A percentile compares a stretch with the other conserved stretches of the same genome.
Conservation (phyloP, 2,888 invertebrate species). For the Hypolimnas misippus region DNA sequence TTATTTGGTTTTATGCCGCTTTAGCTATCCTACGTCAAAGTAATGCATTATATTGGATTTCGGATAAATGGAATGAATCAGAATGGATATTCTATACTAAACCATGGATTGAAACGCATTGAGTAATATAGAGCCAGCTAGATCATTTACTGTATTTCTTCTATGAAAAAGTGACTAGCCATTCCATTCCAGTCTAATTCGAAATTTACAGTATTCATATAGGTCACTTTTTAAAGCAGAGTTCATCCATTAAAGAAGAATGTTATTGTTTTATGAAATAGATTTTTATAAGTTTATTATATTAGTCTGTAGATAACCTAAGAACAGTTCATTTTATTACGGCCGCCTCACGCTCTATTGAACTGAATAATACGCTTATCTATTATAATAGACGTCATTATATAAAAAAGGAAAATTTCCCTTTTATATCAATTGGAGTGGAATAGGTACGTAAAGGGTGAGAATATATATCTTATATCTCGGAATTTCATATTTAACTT, state of each 20-base stretch:
- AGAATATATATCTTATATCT: not conserved
- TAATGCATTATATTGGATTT: too few relatives aligned
- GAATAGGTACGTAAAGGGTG: conserved; percentile 22
- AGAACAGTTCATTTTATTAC: conserved; percentile 18
- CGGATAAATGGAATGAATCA: too few relatives aligned
- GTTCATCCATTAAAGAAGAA: not conserved
- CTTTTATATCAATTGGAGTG: conserved; percentile 27
- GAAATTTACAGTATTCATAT: too few relatives aligned
- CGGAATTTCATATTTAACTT: not conserved
- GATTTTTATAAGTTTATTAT: not conserved
- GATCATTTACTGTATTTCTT: too few relatives aligned
- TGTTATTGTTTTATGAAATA: not conserved
- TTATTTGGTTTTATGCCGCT: too few relatives aligned
- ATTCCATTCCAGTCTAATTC: too few relatives aligned
- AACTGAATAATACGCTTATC: conserved; percentile 26
- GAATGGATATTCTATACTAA: too few relatives aligned
- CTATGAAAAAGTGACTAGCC: too few relatives aligned
- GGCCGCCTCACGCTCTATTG: conserved; percentile 29
- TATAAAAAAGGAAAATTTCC: conserved; percentile 25
- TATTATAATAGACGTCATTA: conserved; percentile 29
- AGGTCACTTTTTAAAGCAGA: too few relatives aligned
- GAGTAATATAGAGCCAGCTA: too few relatives aligned
- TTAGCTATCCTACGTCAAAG: too few relatives aligned
- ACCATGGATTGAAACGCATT: too few relatives aligned
- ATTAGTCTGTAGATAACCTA: not conserved